Conservation (phyloP, 1,140 invertebrate species). For the Microplitis demolitor region DNA sequence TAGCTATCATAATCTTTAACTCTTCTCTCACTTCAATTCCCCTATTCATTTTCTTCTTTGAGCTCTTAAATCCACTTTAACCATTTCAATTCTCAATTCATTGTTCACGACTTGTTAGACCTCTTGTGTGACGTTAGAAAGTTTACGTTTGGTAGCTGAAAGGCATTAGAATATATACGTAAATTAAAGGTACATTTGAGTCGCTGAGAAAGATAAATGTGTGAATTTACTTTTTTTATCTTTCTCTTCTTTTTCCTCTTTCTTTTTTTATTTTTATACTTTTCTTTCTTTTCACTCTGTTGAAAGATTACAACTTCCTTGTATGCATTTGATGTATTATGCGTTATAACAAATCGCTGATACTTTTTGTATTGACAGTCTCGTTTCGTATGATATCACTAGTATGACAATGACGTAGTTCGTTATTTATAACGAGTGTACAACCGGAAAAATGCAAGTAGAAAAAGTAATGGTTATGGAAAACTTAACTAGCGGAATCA, state of each 20-base stretch:
- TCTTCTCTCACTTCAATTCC: neutral
- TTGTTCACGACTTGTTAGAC: slow-evolving; percentile 22
- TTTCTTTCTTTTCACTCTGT: neutral
- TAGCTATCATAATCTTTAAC: neutral
- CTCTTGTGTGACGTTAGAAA: neutral
- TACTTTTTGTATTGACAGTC: neutral
- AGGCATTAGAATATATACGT: slow-evolving; percentile 12
- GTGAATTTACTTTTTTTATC: neutral
- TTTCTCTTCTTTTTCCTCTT: neutral
- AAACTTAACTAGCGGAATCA: neutral
- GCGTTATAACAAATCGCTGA: too few relatives aligned
- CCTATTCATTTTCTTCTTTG: neutral
- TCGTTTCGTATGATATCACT: neutral
- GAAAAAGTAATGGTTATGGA: neutral
- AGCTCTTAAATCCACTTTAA: slow-evolving; percentile 1
- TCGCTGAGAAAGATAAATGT: neutral
- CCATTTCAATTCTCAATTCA: slow-evolving; percentile 2
- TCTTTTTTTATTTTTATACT: neutral
- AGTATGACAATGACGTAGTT: neutral
- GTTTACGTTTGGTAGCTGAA: slow-evolving; percentile 12
- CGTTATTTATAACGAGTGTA: slow-evolving; percentile 8
- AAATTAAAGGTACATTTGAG: neutral
- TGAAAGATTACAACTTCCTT: too few relatives aligned
- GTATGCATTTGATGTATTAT: too few relatives aligned
- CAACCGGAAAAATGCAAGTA: neutral